These are phyloP conservation scores for Montipora efflorescens DNA, from an alignment of 64 coral and sea anemone species.

Conservation along the genomic window DNA sequence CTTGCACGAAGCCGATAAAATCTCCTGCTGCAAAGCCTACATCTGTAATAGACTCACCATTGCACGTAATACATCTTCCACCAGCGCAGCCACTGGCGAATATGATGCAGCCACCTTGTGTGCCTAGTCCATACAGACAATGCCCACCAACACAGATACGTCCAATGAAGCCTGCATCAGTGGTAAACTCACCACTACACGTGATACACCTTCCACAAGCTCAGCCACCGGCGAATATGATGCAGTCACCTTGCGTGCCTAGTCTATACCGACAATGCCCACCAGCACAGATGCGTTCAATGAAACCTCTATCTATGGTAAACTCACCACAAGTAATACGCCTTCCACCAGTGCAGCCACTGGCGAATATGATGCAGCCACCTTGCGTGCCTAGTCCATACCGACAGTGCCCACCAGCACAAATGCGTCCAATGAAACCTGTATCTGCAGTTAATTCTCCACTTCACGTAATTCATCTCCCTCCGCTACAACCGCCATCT, in stretches of 20 bases:
- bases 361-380: neutral
- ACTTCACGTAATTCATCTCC: constrained; percentile 19
- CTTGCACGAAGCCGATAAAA: constrained; percentile 1
- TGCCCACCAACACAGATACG: constrained; percentile 12
- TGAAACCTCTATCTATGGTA: neutral
- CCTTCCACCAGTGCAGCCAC: neutral
- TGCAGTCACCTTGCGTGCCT: constrained; percentile 49
- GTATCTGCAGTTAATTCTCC: neutral
- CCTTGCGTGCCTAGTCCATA: constrained; percentile 23
- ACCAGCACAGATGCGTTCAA: neutral
- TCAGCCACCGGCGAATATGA: neutral
- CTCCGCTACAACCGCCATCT: neutral
- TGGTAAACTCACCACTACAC: neutral
- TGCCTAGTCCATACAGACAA: constrained; percentile 9
- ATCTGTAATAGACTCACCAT: neutral
- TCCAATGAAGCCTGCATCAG: neutral
- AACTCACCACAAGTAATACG: neutral
- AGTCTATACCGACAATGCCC: constrained; percentile 18
- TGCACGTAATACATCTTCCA: constrained; percentile 24
- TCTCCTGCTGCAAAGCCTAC: neutral
- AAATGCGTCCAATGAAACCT: neutral
- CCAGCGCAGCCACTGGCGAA: neutral
- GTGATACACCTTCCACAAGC: constrained; percentile 8
- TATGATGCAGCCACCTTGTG: constrained; percentile 25
- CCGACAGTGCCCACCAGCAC: constrained; percentile 29